Evolutionary conservation across 2,888 invertebrate species (phyloP), one percentile per base, ranked within the genome.

Genomic region (Geophilus truncorum): DNA sequence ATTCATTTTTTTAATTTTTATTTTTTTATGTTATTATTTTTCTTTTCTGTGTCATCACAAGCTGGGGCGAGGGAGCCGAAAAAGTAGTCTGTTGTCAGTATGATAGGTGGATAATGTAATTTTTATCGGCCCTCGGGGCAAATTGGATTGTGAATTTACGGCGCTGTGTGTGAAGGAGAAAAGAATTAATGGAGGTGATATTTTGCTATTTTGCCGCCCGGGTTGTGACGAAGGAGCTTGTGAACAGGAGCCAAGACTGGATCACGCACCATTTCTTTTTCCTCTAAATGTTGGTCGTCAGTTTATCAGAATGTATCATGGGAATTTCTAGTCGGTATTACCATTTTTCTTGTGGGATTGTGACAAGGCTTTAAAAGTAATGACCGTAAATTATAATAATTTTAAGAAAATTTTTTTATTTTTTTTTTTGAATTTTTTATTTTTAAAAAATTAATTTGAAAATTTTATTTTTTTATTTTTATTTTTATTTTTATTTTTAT

Each of bases 41-140:
- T 78, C 15, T 77, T 9, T 10, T 25, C 28, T 28, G 32, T 78
- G 78, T 57, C 34, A 18, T 78, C 57, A 28, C 40, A 45, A 78
- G 36, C 40, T 15, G 40, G 36, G 51, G 25, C 78, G 30, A 28
- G 57, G 78, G 78, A 57, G n/a, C 78, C 25, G n/a, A 57, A 78
- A 51, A 51, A 57, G 78, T 45, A 45, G 51, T 57, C 57, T 78
- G 78, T 25, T 78, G 78, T 78, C 57, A 15, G 40, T 45, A 28
- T 78, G 78, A 57, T 57, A 62, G 57, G 57, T 62, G 57, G 57
- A 18, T 62, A 62, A 62, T 62, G 57, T 62, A 62, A 62, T 62
- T 62, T 62, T 62, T 62, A 62, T 62, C 57, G 57, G 21, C 57
- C 21, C 57, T 62, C 57, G 10, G 57, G 57, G 21, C 57, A 62